A percentile compares a stretch with the other conserved stretches of the same genome.
Evolutionary conservation across 1,140 invertebrate species (phyloP).

Genomic region (Scaptomyza pallida): DNA sequence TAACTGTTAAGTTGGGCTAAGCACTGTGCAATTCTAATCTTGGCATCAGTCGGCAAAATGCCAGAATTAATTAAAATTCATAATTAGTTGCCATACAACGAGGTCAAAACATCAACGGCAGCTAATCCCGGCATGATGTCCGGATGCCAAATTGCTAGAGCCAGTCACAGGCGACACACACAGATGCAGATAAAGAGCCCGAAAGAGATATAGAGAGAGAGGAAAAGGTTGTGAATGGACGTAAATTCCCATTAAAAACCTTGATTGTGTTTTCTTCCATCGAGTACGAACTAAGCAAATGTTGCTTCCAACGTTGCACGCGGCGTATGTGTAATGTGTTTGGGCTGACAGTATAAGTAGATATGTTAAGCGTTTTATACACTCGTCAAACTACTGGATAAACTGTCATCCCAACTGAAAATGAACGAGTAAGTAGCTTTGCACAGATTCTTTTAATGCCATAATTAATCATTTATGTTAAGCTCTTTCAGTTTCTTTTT

Average conservation of each 20-base stretch:
- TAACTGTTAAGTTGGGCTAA: slow-evolving; percentile 1
- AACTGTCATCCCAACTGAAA: background rate
- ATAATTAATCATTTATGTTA: too few relatives aligned
- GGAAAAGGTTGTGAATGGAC: slow-evolving; percentile 2
- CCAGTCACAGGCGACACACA: too few relatives aligned
- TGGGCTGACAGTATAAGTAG: too few relatives aligned
- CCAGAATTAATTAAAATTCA: slow-evolving; percentile 74
- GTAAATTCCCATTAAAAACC: slow-evolving; percentile 48
- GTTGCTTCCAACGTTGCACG: background rate
- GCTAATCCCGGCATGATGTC: slow-evolving; percentile 44
- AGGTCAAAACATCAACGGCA: slow-evolving; percentile 53
- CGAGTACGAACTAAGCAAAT: slow-evolving; percentile 4
- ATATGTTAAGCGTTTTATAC: too few relatives aligned
- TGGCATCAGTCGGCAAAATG: slow-evolving; percentile 27
- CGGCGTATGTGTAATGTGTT: slow-evolving; percentile 18
- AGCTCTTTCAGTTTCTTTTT: too few relatives aligned
- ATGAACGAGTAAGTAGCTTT: background rate
- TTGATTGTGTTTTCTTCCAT: slow-evolving; percentile 34
- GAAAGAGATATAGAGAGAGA: background rate
- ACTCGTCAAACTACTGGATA: background rate
- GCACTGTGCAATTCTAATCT: slow-evolving; percentile 6
- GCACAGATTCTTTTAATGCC: too few relatives aligned
- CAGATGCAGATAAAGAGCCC: background rate
- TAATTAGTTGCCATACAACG: slow-evolving; percentile 55
- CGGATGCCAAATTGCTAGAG: slow-evolving; percentile 8